Conservation (phyloP, 2,797 vertebrate species). For the Podargus strigoides region DNA sequence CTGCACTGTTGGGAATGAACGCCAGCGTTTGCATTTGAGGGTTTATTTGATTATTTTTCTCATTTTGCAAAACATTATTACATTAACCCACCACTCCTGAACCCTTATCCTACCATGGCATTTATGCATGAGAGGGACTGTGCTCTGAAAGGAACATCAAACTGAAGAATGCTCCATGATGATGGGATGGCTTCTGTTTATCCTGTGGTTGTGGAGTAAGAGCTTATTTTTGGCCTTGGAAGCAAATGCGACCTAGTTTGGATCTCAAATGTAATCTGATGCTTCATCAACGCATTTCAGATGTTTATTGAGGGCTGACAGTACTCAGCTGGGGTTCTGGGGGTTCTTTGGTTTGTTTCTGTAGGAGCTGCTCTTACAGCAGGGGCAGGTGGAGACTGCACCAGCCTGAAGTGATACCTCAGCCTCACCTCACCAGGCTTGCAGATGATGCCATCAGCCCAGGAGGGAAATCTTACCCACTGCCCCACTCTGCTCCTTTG, state of each 20-base stretch:
- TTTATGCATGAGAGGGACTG: constrained; percentile 46
- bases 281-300: not conserved
- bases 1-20: constrained; percentile 2
- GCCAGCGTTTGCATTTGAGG: constrained; percentile 48
- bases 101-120: constrained; percentile 32
- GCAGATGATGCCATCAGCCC: not conserved
- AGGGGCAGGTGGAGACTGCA: not conserved
- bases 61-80: constrained; percentile 56
- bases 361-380: not conserved
- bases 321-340: not conserved
- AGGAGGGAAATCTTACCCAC: not conserved
- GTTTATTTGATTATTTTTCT: constrained; percentile 52
- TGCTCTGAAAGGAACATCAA: constrained; percentile 56
- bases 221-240: constrained; percentile 47
- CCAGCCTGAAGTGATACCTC: not conserved
- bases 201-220: constrained; percentile 1
- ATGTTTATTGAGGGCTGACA: not conserved
- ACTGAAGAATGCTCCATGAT: constrained; percentile 52
- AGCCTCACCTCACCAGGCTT: not conserved
- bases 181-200: constrained; percentile 59
- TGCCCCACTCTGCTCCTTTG: not conserved
- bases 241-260: not conserved
- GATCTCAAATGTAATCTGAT: constrained; percentile 24
- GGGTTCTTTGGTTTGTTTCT: not conserved
- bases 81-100: constrained; percentile 42